Percentiles rank a stretch among this genome's conserved stretches.
Evolutionary conservation across 2,888 invertebrate genomes (phyloP).

Genomic region (Epinotia demarniana): DNA sequence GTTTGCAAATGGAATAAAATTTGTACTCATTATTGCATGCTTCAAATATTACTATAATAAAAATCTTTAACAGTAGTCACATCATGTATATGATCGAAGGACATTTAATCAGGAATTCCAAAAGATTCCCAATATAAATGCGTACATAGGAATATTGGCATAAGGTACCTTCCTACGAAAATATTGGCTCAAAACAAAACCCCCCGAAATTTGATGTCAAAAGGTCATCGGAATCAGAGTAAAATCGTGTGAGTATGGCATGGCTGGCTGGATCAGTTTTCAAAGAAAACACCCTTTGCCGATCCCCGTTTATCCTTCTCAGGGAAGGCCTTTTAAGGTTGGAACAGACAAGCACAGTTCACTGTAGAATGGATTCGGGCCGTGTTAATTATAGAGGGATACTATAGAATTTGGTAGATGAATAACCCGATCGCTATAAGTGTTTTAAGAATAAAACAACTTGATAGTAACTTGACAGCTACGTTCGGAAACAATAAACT

Average conservation of each 20-base stretch:
- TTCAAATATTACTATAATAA: too few relatives aligned
- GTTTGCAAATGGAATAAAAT: too few relatives aligned
- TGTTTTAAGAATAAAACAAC: too few relatives aligned
- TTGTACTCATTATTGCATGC: too few relatives aligned
- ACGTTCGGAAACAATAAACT: too few relatives aligned
- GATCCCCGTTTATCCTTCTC: conserved; percentile 58
- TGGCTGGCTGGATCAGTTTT: conserved; percentile 64
- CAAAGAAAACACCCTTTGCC: conserved; percentile 68
- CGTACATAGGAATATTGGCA: not conserved
- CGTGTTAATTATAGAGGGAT: too few relatives aligned
- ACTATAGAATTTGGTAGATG: too few relatives aligned
- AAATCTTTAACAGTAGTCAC: too few relatives aligned
- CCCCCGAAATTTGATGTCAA: conserved; percentile 21
- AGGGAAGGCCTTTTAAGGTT: conserved; percentile 44
- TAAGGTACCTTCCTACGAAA: conserved; percentile 3
- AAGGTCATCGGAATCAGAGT: conserved; percentile 53
- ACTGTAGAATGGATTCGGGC: not conserved
- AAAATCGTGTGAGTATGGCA: conserved; percentile 55
- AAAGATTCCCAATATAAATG: not conserved
- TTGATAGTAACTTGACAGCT: too few relatives aligned
- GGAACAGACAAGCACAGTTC: not conserved
- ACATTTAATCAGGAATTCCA: not conserved
- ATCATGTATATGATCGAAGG: too few relatives aligned
- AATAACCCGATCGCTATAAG: too few relatives aligned
- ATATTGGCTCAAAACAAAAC: conserved; percentile 18